These are phyloP conservation scores for Odontophorus gujanensis DNA, from an alignment of 2,113 vertebrate species.

Conservation along the genomic window DNA sequence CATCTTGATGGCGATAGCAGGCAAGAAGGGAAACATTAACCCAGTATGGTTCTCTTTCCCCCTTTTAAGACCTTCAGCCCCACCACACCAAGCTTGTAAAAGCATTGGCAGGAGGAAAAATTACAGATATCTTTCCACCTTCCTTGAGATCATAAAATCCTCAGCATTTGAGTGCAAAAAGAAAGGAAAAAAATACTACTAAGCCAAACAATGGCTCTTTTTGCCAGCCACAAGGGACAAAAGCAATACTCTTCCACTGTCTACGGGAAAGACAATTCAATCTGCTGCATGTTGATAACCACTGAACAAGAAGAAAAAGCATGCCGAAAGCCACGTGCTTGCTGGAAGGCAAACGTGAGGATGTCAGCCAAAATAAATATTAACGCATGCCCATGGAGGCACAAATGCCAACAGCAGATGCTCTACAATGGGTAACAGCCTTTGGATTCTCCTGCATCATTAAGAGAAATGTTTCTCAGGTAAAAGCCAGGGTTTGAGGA, in stretches of 20 bases:
- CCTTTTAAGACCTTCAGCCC: not conserved
- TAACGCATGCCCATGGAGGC: fast-evolving
- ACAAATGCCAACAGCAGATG: not conserved
- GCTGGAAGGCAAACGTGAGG: conserved; percentile 4
- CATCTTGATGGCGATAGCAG: not conserved
- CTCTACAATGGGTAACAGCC: not conserved
- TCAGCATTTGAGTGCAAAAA: not conserved
- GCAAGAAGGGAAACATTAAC: not conserved
- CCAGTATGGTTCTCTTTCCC: not conserved
- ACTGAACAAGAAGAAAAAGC: not conserved
- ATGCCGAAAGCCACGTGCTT: not conserved
- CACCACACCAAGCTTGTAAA: not conserved
- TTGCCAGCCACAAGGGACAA: not conserved
- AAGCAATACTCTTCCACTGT: not conserved
- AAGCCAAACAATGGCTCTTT: not conserved
- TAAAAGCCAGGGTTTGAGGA: not conserved
- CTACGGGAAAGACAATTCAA: not conserved
- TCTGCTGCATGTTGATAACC: not conserved
- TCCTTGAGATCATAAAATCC: not conserved
- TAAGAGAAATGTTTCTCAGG: not conserved
- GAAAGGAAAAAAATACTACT: not conserved
- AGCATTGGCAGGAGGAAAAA: not conserved
- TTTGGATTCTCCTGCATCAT: not conserved
- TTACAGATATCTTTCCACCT: not conserved
- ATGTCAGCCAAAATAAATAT: not conserved